A percentile compares a stretch with the other conserved stretches of the same genome.
These are phyloP conservation scores for Pseudopodoces humilis DNA, from an alignment of 2,113 vertebrate genomes.

Conservation along the genomic window DNA sequence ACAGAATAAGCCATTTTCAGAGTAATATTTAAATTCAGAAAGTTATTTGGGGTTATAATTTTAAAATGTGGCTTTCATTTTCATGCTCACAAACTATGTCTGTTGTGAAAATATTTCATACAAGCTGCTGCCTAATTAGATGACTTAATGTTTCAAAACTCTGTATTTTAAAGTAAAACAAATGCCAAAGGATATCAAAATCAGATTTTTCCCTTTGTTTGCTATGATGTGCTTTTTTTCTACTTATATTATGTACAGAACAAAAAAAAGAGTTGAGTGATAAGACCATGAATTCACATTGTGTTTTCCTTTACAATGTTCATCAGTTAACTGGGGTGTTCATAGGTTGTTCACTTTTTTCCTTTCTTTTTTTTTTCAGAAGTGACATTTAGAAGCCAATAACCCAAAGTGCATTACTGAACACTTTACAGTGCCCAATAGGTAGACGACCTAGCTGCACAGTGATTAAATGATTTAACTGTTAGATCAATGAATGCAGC, in stretches of 20 bases:
- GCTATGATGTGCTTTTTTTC: not conserved
- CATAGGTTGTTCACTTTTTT: not conserved
- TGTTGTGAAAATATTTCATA: constrained; percentile 34
- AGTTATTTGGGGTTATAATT: not conserved
- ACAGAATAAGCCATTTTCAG: not conserved
- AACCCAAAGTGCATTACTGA: not conserved
- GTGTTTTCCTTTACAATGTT: not conserved
- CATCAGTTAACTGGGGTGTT: not conserved
- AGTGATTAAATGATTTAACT: constrained; percentile 44
- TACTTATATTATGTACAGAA: not conserved
- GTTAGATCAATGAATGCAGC: constrained; percentile 40
- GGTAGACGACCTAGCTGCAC: not conserved
- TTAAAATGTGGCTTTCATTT: constrained; percentile 25
- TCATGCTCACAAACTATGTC: not conserved
- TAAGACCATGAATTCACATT: not conserved
- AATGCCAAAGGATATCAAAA: constrained; percentile 7
- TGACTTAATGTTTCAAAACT: constrained; percentile 43
- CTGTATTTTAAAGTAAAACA: constrained; percentile 6
- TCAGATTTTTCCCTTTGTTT: not conserved
- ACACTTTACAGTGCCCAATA: not conserved
- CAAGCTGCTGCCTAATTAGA: constrained; percentile 40
- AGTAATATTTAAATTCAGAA: not conserved
- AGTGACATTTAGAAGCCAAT: constrained; percentile 9
- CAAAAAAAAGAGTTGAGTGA: not conserved
- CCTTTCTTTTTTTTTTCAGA: not conserved